Evolutionary conservation across 2,113 vertebrate genomes (phyloP).

Genomic region (Odontesthes bonariensis): DNA sequence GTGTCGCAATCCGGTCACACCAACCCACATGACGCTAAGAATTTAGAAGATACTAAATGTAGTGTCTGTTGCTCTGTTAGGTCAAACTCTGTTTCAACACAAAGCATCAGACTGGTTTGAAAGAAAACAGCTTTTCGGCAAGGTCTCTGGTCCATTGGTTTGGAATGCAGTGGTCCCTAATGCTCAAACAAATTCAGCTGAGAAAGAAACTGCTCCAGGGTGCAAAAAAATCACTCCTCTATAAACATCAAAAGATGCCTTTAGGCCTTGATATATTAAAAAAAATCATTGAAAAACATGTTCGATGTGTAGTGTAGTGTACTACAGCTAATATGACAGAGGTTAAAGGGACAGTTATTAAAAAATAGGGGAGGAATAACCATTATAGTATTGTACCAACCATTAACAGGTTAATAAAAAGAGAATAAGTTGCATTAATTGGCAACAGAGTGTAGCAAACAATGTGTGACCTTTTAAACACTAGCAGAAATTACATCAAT

Average conservation of each 20-base stretch:
- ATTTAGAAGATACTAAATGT: not conserved
- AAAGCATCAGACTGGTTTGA: slow-evolving; percentile 8
- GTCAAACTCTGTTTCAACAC: slow-evolving; percentile 1
- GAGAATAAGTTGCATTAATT: not conserved
- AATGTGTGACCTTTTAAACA: slow-evolving; percentile 19
- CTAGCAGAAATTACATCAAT: slow-evolving; percentile 10
- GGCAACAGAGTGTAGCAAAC: slow-evolving; percentile 7
- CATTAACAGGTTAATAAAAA: slow-evolving; percentile 9
- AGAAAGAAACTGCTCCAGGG: slow-evolving; percentile 37
- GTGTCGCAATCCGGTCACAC: not conserved
- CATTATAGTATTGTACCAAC: not conserved
- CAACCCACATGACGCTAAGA: not conserved
- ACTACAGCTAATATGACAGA: slow-evolving; percentile 17
- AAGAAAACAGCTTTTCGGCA: slow-evolving; percentile 1
- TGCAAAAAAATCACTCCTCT: slow-evolving; percentile 34
- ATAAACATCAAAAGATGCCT: slow-evolving; percentile 35
- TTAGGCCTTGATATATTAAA: slow-evolving; percentile 24
- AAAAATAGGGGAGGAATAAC: not conserved
- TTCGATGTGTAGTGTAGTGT: slow-evolving; percentile 18
- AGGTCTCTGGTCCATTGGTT: slow-evolving; percentile 24
- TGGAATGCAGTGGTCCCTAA: slow-evolving; percentile 1
- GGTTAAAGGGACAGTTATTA: not conserved
- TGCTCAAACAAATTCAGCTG: slow-evolving; percentile 16
- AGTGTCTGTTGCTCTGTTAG: not conserved
- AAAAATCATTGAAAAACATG: slow-evolving; percentile 11